phyloP scores from a whole-genome alignment of 2,888 invertebrate genomes.

The Baccha elongata region DNA sequence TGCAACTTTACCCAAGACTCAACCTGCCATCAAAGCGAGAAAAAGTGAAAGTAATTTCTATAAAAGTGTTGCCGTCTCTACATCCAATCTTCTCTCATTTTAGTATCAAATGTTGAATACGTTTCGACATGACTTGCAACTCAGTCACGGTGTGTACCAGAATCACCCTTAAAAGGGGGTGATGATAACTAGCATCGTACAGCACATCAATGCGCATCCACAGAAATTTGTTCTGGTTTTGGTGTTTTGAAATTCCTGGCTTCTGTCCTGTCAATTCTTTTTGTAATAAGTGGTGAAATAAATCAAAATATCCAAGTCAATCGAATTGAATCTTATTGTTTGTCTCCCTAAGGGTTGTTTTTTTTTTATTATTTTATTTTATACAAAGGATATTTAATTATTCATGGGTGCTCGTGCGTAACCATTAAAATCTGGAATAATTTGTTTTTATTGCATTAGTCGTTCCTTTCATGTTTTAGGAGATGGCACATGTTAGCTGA shows the following conservation, averaged over 20 bases:
- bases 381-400: constrained; percentile 17
- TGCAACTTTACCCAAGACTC: constrained; percentile 26
- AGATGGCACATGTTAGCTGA: not conserved
- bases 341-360: constrained; percentile 15
- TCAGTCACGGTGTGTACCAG: constrained; percentile 60
- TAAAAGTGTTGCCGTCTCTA: constrained; percentile 33
- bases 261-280: constrained; percentile 46
- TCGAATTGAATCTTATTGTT: constrained; percentile 65
- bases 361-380: constrained; percentile 34
- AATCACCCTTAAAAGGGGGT: constrained; percentile 50
- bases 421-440: constrained; percentile 26
- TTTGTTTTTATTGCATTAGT: constrained; percentile 22
- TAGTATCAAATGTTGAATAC: constrained; percentile 50
- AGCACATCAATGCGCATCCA: constrained; percentile 44
- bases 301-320: constrained; percentile 67
- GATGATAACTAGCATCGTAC: too few species aligned
- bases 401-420: constrained; percentile 49
- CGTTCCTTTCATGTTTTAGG: not conserved
- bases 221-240: constrained; percentile 65
- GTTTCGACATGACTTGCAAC: constrained; percentile 48
- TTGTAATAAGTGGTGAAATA: constrained; percentile 56
- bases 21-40: constrained; percentile 26
- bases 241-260: not conserved
- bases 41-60: constrained; percentile 65
- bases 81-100: not conserved